A percentile compares a stretch with the other conserved stretches of the same genome.
These are phyloP conservation scores for Entomobrya multifasciata DNA, from an alignment of 2,888 invertebrate species.

Conservation along the genomic window DNA sequence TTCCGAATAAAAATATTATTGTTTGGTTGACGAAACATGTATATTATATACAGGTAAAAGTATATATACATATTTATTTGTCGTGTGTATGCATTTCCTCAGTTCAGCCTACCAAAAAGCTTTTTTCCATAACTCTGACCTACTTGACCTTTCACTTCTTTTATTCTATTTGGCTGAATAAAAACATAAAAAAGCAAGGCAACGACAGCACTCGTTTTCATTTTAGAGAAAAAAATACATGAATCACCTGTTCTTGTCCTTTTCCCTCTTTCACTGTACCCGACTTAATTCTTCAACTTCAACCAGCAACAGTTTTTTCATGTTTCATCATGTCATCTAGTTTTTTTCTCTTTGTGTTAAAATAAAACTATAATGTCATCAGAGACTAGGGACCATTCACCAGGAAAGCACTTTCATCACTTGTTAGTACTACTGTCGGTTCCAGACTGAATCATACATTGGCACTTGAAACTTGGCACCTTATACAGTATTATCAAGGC, in stretches of 20 bases:
- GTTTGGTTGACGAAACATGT: no score
- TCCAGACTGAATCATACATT: not conserved
- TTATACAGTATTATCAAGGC: not conserved
- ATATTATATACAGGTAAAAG: no score
- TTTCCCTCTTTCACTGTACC: not conserved
- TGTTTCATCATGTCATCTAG: slow-evolving; percentile 35
- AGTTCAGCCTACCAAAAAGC: slow-evolving; percentile 8
- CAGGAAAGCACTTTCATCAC: not conserved
- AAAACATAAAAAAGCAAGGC: not conserved
- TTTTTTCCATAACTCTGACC: slow-evolving; percentile 54
- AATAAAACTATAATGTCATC: slow-evolving; percentile 38
- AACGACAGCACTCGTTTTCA: not conserved
- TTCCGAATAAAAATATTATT: not conserved
- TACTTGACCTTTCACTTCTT: slow-evolving; percentile 52
- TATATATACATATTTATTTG: not conserved
- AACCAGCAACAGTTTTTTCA: slow-evolving; percentile 52
- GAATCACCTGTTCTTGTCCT: slow-evolving; percentile 38
- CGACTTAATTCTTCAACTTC: slow-evolving; percentile 20
- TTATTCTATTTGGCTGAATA: not conserved
- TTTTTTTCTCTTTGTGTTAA: not conserved
- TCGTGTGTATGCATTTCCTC: not conserved
- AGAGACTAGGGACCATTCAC: slow-evolving; percentile 5
- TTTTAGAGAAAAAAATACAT: not conserved
- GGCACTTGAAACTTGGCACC: not conserved
- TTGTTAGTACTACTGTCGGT: not conserved